Base-by-base conservation (phyloP, 2,797 vertebrate genomes). In the Poeciliopsis presidionis region DNA sequence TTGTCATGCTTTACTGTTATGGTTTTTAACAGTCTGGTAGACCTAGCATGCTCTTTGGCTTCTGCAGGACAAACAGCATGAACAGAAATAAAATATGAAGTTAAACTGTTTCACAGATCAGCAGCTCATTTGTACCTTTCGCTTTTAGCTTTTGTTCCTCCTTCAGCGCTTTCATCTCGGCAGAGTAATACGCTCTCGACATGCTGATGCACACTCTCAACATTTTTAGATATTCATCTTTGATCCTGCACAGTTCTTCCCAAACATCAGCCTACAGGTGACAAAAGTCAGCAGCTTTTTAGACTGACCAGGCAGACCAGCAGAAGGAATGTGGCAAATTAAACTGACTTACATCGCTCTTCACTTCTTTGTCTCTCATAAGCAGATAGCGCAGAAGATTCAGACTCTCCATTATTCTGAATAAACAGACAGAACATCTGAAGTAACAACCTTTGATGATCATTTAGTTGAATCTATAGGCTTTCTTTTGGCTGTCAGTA, bases 331-430 rank as follows among this genome's bases (percentile, higher is more conserved):
- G 47, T 11, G 63, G 7, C 65, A 22, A 74, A 46, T 45, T 28
- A 46, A 36, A 47, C 30, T 51, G 45, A 96, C 97, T 95, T 95
- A 98, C 97, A 39, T 91, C 91, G 89, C 89, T 95, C 84, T 94
- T 92, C 83, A 88, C 88, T 86, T 95, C 94, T 91, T 94, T 92
- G 84, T 97, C 95, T 92, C 95, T 97, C 91, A 98, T 95, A 55
- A 98, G 79, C 63, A 99, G 92, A 83, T 96, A 99, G 69, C 97
- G 96, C 80, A 99, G 90, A 75, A 99, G 96, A 94, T 97, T 99
- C 81, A 99, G 92, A 55, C 96, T 96, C 49, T 96, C 97, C 97
- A 99, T 99, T 87, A 99, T 95, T 93, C 98, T 99, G 78, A 46
- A 87, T 22, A 74, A n/a, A 82, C 2, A 72, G 51, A 55, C 25